Percentiles rank a stretch among this genome's conserved stretches.
These are phyloP conservation scores for Anas georgica DNA, from an alignment of 2,797 vertebrate genomes.

Conservation along the genomic window DNA sequence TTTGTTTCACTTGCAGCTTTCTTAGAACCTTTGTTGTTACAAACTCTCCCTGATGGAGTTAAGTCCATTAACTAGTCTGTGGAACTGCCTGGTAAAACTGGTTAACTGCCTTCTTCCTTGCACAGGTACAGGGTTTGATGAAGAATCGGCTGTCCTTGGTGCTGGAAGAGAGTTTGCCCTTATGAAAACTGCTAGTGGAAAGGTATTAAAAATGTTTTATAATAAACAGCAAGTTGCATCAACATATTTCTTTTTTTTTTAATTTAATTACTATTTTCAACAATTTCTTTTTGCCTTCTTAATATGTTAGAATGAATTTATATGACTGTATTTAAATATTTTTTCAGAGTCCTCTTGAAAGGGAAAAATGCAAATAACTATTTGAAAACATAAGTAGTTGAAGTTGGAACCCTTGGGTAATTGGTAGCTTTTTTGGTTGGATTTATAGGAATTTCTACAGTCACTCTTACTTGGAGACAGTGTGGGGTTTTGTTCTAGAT, in stretches of 20 bases:
- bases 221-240: background rate
- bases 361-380: background rate
- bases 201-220: constrained; percentile 80
- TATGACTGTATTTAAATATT: background rate
- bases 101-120: background rate
- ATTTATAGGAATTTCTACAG: background rate
- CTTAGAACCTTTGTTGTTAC: background rate
- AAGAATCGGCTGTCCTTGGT: constrained; percentile 95
- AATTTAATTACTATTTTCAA: background rate
- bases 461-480: background rate
- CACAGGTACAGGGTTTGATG: constrained; percentile 97
- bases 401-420: background rate
- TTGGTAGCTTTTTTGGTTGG: background rate
- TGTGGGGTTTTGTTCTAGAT: background rate
- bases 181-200: constrained; percentile 98
- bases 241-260: background rate
- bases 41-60: background rate
- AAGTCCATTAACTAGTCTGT: background rate
- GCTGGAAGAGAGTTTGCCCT: constrained; percentile 98
- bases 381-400: background rate
- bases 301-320: background rate
- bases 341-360: background rate
- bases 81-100: background rate
- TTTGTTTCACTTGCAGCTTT: background rate
- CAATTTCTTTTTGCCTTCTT: background rate